phyloP scores from a whole-genome alignment of 2,888 invertebrate genomes.

The Chelonus formosanus region DNA sequence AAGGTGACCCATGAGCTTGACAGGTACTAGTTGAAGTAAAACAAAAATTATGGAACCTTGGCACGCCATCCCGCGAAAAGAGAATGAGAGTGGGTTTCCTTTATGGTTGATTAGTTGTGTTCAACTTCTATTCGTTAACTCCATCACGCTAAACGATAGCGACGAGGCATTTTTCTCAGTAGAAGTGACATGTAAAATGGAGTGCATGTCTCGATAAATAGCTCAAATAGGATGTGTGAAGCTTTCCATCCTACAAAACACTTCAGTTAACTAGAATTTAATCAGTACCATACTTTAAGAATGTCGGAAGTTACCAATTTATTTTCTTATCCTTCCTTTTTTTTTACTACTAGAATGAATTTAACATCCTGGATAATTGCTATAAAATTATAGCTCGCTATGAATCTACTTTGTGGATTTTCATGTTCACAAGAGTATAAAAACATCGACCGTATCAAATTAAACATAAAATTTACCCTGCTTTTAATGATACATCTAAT shows the following conservation, averaged over 20 bases:
- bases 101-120: neutral
- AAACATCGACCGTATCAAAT: too few relatives aligned
- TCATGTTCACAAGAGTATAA: too few relatives aligned
- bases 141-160: too few relatives aligned
- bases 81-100: neutral
- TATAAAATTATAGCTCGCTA: too few relatives aligned
- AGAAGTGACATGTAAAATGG: neutral
- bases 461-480: too few relatives aligned
- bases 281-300: slow-evolving; percentile 27
- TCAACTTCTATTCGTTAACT: too few relatives aligned
- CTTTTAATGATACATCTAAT: too few relatives aligned
- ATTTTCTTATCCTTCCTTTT: slow-evolving; percentile 20
- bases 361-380: too few relatives aligned
- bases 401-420: too few relatives aligned
- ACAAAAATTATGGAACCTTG: slow-evolving; percentile 50
- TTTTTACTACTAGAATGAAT: neutral
- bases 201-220: slow-evolving; percentile 33
- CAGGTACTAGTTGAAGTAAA: slow-evolving; percentile 15
- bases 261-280: slow-evolving; percentile 11
- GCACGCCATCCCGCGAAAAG: slow-evolving; percentile 48
- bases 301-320: slow-evolving; percentile 24
- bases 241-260: slow-evolving; percentile 13
- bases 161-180: too few relatives aligned
- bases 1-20: slow-evolving; percentile 51
- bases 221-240: slow-evolving; percentile 22